Evolutionary conservation across 2,113 vertebrate genomes (phyloP).

Genomic region (Rhynchomys soricoides): DNA sequence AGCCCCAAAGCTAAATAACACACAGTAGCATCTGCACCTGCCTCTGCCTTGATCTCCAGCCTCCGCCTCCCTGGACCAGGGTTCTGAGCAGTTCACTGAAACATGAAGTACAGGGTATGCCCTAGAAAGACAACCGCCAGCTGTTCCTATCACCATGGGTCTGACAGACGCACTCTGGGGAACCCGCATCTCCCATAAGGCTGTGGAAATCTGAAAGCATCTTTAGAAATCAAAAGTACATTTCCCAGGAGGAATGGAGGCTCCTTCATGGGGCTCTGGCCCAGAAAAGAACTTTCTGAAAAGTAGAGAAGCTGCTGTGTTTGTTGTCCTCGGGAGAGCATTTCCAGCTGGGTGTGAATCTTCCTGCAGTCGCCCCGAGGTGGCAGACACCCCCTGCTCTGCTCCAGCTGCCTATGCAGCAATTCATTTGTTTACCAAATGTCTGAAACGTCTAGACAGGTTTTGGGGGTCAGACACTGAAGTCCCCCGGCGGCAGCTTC

Average conservation of each 20-base stretch:
- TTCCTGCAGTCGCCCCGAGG: conserved; percentile 81
- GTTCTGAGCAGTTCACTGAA: conserved; percentile 56
- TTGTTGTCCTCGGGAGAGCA: conserved; percentile 76
- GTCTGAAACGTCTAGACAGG: conserved; percentile 88
- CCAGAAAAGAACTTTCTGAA: conserved; percentile 75
- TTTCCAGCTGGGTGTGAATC: conserved; percentile 75
- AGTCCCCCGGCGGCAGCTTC: conserved; percentile 78
- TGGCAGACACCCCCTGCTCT: conserved; percentile 80
- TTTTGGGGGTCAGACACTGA: conserved; percentile 83
- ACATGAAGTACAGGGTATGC: conserved; percentile 71
- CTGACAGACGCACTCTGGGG: not conserved
- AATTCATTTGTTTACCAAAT: conserved; percentile 87
- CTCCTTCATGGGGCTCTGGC: conserved; percentile 60
- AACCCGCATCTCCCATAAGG: not conserved
- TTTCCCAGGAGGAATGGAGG: not conserved
- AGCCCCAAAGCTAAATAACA: not conserved
- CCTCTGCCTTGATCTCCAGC: not conserved
- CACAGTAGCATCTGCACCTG: not conserved
- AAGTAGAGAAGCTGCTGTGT: conserved; percentile 71
- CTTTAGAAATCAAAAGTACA: not conserved
- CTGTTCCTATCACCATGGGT: conserved; percentile 68
- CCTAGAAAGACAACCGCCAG: conserved; percentile 66
- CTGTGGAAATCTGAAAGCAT: not conserved
- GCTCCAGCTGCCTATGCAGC: conserved; percentile 76
- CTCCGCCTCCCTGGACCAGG: not conserved